Base-by-base conservation (phyloP, 2,888 invertebrate species). In the Leucophenga maculata region DNA sequence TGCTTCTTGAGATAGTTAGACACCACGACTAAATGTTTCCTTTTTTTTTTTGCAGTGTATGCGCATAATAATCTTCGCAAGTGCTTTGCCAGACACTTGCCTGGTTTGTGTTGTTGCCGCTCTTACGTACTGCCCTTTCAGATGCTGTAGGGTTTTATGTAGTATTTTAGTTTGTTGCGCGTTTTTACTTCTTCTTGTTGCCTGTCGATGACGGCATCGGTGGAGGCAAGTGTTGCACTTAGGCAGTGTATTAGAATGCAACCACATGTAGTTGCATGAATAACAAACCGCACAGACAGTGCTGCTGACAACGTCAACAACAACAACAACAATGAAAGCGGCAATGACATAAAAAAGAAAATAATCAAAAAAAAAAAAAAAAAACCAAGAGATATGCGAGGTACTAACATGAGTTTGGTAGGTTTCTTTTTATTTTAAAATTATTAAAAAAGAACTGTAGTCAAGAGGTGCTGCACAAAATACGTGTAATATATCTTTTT, bases 231-330 rank as follows among this genome's bases (percentile, higher is more conserved):
- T 65, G 26, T 44, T 11, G 32, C 18, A 16, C 48, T 20, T 4
- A 26, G 26, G 26, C n/a, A 65, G 16, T 20, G 67, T 77, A 81
- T 81, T 82, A 82, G 78, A 74, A 77, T 65, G 75, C 74, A 78
- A 77, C 79, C 80, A 79, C 80, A 82, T 82, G 82, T 64, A 22
- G 50, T 75, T 80, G 82, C 39, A 39, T 39, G 39, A 39, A 82
- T 82, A 81, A 77, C 80, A 80, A 73, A 76, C 75, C 67, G 70
- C 62, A 55, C 48, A 62, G 70, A 68, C 77, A 60, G 50, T 18
- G 16, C 13, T 44, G 54, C 57, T 57, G 26, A 57, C 57, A 57
- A 14, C 31, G 22, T 3, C 16, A 16, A 50, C 54, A 54, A 55
- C 66, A 32, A 31, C 44, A 52, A 54, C 11, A 44, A 44, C 14